These are phyloP conservation scores for Phylloscopus collybita DNA, from an alignment of 2,797 vertebrate genomes.

Conservation along the genomic window DNA sequence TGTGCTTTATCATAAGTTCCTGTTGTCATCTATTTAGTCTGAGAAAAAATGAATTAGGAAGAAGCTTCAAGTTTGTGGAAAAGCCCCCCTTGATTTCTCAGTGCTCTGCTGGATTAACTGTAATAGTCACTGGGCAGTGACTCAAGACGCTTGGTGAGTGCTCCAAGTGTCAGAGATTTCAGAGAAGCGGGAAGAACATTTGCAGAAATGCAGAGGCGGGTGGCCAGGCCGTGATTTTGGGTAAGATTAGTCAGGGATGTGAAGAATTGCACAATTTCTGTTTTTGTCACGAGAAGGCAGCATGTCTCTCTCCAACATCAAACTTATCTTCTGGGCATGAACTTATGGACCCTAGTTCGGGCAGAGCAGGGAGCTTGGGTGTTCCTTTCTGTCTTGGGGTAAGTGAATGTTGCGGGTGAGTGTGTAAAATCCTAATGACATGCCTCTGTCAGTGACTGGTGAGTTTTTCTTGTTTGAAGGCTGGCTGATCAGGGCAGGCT, in stretches of 20 bases:
- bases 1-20: background rate
- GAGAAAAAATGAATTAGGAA: background rate
- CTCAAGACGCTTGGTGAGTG: background rate
- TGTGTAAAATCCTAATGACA: background rate
- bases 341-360: rapidly evolving
- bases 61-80: background rate
- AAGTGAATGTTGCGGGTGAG: background rate
- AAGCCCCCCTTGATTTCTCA: background rate
- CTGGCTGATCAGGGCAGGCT: background rate
- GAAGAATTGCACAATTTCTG: background rate
- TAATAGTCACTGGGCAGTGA: background rate
- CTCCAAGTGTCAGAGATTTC: background rate
- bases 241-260: background rate
- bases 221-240: background rate
- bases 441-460: background rate
- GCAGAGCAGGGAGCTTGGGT: background rate
- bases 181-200: background rate
- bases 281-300: background rate
- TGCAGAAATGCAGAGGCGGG: background rate
- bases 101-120: background rate
- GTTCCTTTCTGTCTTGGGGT: background rate
- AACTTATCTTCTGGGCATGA: rapidly evolving
- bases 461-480: background rate
- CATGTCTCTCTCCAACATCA: background rate
- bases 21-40: background rate